Conservation (phyloP, 2,888 invertebrate species). For the Scrobipalpa costella region DNA sequence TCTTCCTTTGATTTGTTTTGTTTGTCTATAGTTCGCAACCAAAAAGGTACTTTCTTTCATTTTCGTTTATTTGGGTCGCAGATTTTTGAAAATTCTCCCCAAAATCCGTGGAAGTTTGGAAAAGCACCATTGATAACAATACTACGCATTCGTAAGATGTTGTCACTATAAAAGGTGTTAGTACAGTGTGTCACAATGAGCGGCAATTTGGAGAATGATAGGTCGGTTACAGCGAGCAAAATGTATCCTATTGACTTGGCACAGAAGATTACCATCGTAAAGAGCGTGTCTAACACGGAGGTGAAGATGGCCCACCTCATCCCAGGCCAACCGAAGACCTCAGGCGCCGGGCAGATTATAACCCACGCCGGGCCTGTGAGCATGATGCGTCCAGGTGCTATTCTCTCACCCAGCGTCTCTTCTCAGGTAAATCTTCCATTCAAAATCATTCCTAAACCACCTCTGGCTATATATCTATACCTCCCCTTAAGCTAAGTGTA, state of each 20-base stretch:
- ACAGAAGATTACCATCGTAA: constrained; percentile 77
- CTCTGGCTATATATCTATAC: background rate
- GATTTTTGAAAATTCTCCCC: constrained; percentile 23
- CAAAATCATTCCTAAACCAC: background rate
- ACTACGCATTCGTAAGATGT: constrained; percentile 23
- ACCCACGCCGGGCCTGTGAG: constrained; percentile 66
- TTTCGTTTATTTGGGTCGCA: constrained; percentile 27
- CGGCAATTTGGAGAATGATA: constrained; percentile 78
- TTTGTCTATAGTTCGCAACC: constrained; percentile 25
- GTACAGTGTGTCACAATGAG: constrained; percentile 58
- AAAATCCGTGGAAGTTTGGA: background rate
- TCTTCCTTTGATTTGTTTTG: constrained; percentile 25
- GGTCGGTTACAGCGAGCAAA: constrained; percentile 79
- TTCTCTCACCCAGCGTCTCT: constrained; percentile 69
- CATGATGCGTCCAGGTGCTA: constrained; percentile 74
- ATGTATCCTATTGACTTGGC: constrained; percentile 80
- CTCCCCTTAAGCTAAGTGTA: background rate
- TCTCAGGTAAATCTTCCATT: constrained; percentile 61
- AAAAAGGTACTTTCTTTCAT: constrained; percentile 23
- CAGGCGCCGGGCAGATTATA: constrained; percentile 64
- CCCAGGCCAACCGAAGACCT: constrained; percentile 64
- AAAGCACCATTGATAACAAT: background rate
- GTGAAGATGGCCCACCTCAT: constrained; percentile 76
- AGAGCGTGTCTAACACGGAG: constrained; percentile 69
- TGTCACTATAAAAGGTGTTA: constrained; percentile 21